Conservation (phyloP, 2,888 invertebrate genomes). For the Phlogophora meticulosa region DNA sequence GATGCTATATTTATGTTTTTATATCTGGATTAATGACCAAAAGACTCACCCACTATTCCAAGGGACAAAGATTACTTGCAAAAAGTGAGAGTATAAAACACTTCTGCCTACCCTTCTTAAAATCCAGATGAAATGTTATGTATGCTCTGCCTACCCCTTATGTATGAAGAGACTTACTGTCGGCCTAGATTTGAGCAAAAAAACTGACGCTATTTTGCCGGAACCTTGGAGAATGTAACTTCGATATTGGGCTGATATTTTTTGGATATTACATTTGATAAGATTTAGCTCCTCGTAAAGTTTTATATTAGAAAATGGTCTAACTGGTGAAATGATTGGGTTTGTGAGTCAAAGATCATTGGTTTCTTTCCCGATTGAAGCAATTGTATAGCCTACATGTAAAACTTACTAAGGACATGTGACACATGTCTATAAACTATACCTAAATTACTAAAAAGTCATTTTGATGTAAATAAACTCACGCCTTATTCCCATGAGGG, state of each 20-base stretch:
- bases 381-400: not conserved
- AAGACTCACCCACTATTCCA: too few species aligned
- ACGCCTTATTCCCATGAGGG: too few species aligned
- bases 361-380: not conserved
- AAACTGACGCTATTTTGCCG: slow-evolving; percentile 14
- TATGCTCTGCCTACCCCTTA: not conserved
- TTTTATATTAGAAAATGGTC: slow-evolving; percentile 4
- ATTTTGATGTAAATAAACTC: too few species aligned
- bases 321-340: not conserved
- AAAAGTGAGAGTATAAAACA: too few species aligned
- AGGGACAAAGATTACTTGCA: too few species aligned
- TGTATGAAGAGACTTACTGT: not conserved
- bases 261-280: slow-evolving; percentile 18
- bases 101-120: too few species aligned
- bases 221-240: slow-evolving; percentile 28
- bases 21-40: not conserved
- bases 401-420: not conserved
- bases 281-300: slow-evolving; percentile 19
- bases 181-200: slow-evolving; percentile 16
- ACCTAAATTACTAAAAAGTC: too few species aligned
- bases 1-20: too few species aligned
- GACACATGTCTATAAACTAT: too few species aligned
- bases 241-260: slow-evolving; percentile 29
- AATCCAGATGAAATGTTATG: not conserved
- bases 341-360: not conserved